Evolutionary conservation across 2,888 invertebrate species (phyloP), one percentile per base, ranked within the genome.

Genomic region (Coleophora flavipennella): DNA sequence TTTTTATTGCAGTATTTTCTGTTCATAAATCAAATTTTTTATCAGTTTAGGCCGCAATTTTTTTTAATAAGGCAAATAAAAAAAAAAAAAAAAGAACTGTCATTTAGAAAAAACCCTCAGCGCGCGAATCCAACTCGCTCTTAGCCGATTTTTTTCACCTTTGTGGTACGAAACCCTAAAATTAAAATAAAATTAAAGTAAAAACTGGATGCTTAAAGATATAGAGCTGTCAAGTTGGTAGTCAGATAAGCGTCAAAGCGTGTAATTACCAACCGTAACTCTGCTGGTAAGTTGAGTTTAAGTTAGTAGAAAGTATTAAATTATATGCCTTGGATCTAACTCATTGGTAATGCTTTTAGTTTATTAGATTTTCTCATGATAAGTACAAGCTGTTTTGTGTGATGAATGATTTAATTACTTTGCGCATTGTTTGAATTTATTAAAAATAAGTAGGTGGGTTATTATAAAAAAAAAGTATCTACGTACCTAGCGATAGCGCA

Each of bases 271-370:
- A 20, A 20, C 20, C 20, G 20, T 20, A 20, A 20, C 20, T 20
- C 6, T 65, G 57, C 62, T 44, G 63, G 65, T 68, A 64, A 65
- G 65, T 57, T 61, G 57, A 59, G 63, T 72, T 66, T 50, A 60
- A 61, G 57, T 62, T 55, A 54, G 61, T 71, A 67, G 75, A 78
- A 77, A 78, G 77, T 69, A 73, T 71, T 63, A 76, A 77, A 78
- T 78, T 76, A 77, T 62, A 74, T 62, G 65, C 54, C 57, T 57
- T 55, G 48, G 45, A 50, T 51, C 52, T 59, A 62, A 50, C 63
- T 59, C 55, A 67, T 62, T 64, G 64, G 57, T 59, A 58, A 61
- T 54, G 53, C 57, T 58, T 57, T 57, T 57, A 47, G 35, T 45
- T 49, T 44, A 50, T 39, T 50, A 62, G 67, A 71, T 67, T 67